Conservation (phyloP, 2,797 vertebrate species). For the Peromyscus melanophrys region DNA sequence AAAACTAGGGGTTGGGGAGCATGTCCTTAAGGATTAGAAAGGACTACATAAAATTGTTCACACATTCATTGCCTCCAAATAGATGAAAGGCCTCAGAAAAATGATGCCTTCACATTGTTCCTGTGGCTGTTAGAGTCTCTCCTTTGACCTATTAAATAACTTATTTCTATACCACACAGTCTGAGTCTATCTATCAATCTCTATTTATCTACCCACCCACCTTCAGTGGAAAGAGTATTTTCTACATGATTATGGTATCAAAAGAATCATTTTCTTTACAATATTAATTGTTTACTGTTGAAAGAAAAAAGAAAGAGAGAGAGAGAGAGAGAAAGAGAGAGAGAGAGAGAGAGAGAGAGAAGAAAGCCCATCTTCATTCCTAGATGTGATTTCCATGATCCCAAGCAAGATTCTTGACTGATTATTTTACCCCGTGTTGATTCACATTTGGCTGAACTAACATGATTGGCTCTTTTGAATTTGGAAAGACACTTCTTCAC, state of each 20-base stretch:
- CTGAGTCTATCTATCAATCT: background rate
- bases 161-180: background rate
- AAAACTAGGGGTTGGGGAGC: background rate
- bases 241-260: background rate
- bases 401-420: constrained; percentile 13
- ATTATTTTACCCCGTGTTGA: constrained; percentile 19
- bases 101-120: background rate
- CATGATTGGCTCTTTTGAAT: constrained; percentile 17
- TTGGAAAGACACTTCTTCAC: constrained; percentile 39
- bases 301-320: background rate
- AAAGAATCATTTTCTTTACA: constrained; percentile 9
- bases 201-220: background rate
- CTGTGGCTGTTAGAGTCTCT: background rate
- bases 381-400: constrained; percentile 47
- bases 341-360: constrained; percentile 32
- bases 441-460: constrained; percentile 65
- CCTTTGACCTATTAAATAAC: constrained; percentile 15
- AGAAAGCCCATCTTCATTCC: background rate
- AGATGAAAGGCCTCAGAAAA: background rate
- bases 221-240: background rate
- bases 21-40: background rate
- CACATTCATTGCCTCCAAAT: background rate
- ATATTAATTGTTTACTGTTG: constrained; percentile 1
- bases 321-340: background rate
- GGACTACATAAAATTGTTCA: background rate